Evolutionary conservation across 2,113 vertebrate species (phyloP).

Genomic region (Cyprinus carpio): DNA sequence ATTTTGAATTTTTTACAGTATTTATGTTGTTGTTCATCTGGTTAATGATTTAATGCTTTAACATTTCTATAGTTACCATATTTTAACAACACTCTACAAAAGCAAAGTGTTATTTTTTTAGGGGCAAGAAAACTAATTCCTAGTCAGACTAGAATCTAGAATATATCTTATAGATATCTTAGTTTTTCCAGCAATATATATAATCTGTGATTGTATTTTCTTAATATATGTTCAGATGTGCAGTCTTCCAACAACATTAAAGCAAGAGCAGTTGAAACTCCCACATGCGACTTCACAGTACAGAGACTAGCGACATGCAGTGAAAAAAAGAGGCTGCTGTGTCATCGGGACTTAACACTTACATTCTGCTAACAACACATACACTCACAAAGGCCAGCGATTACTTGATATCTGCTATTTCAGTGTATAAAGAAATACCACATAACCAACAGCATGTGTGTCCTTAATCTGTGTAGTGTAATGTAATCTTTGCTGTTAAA

Average conservation of each 20-base stretch:
- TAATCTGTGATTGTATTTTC: too few relatives aligned
- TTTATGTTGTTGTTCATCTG: background rate
- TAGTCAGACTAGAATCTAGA: too few relatives aligned
- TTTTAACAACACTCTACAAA: background rate
- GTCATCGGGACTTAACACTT: background rate
- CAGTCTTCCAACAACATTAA: too few relatives aligned
- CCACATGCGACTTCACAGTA: background rate
- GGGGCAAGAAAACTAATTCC: too few relatives aligned
- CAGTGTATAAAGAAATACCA: conserved; percentile 1
- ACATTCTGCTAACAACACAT: background rate
- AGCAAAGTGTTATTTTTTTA: background rate
- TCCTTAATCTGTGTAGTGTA: background rate
- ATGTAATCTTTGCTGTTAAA: background rate
- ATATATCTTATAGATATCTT: too few relatives aligned
- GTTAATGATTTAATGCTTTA: background rate
- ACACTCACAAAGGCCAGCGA: background rate
- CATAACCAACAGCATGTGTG: too few relatives aligned
- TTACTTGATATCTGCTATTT: background rate
- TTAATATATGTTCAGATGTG: background rate
- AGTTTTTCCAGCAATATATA: too few relatives aligned
- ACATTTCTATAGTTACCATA: background rate
- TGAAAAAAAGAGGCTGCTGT: background rate
- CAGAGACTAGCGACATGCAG: background rate
- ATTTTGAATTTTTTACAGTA: background rate
- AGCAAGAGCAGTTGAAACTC: too few relatives aligned